A percentile compares a stretch with the other conserved stretches of the same genome.
These are phyloP conservation scores for Paracentrotus lividus DNA, from an alignment of 53 echinoderm and acorn worm genomes.

Conservation along the genomic window DNA sequence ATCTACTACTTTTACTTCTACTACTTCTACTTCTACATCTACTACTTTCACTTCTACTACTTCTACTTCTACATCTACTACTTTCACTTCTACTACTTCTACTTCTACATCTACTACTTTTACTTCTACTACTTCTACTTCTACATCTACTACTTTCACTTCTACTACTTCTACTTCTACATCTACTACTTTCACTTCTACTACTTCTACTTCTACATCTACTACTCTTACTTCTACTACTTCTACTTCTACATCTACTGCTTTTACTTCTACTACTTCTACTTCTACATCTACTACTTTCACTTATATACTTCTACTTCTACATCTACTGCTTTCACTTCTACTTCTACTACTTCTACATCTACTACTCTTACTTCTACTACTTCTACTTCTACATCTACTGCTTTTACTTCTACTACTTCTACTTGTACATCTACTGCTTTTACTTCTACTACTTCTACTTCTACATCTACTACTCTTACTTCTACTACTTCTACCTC, in stretches of 20 bases:
- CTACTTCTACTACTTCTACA: conserved; percentile 31
- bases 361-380: not conserved
- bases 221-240: not conserved
- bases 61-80: conserved; percentile 23
- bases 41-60: not conserved
- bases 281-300: not conserved
- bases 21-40: not conserved
- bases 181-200: too few relatives aligned
- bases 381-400: not conserved
- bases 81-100: not conserved
- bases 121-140: too few relatives aligned
- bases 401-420: not conserved
- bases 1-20: not conserved
- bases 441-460: conserved; percentile 34
- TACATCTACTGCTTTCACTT: conserved; percentile 4
- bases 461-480: conserved; percentile 34
- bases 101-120: too few relatives aligned
- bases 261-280: not conserved
- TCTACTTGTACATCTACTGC: not conserved
- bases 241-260: not conserved
- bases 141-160: too few relatives aligned
- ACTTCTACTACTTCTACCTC: conserved; percentile 27
- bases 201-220: too few relatives aligned
- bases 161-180: too few relatives aligned
- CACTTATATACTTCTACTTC: not conserved